phyloP scores from a whole-genome alignment of 2,888 invertebrate genomes.

The Fragum sueziense region DNA sequence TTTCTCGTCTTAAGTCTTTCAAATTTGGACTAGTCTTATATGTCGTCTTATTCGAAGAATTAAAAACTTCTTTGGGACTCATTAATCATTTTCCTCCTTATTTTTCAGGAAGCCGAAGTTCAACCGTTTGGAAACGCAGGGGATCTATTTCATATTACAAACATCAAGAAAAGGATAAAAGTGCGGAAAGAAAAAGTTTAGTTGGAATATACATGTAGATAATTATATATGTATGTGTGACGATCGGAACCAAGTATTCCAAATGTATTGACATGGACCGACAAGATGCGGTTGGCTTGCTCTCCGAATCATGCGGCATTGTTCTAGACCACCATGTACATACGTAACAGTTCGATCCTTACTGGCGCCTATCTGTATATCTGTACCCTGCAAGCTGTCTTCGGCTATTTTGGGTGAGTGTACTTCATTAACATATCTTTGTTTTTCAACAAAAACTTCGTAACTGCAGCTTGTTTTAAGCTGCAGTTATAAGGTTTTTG shows the following conservation, averaged over 20 bases:
- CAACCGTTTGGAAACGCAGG: not conserved
- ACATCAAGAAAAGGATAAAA: too few species aligned
- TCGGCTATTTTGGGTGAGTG: slow-evolving; percentile 11
- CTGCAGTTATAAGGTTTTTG: too few species aligned
- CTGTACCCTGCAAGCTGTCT: not conserved
- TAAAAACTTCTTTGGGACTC: not conserved
- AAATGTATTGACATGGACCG: slow-evolving; percentile 21
- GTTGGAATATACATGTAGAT: not conserved
- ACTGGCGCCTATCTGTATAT: slow-evolving; percentile 9
- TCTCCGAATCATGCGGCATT: slow-evolving; percentile 7
- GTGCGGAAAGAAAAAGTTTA: not conserved
- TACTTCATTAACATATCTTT: not conserved
- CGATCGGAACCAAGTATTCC: slow-evolving; percentile 3
- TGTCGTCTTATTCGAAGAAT: not conserved
- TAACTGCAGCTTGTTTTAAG: too few species aligned
- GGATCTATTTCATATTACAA: not conserved
- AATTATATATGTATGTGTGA: not conserved
- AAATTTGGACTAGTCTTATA: not conserved
- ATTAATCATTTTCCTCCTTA: too few species aligned
- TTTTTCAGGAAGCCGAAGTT: too few species aligned
- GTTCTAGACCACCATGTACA: slow-evolving; percentile 9
- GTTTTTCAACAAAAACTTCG: too few species aligned
- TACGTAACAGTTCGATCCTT: slow-evolving; percentile 1
- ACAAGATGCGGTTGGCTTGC: slow-evolving; percentile 9
- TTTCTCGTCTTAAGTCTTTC: too few species aligned